phyloP scores from a whole-genome alignment of 2,113 vertebrate species.

The Proterorhinus semilunaris region DNA sequence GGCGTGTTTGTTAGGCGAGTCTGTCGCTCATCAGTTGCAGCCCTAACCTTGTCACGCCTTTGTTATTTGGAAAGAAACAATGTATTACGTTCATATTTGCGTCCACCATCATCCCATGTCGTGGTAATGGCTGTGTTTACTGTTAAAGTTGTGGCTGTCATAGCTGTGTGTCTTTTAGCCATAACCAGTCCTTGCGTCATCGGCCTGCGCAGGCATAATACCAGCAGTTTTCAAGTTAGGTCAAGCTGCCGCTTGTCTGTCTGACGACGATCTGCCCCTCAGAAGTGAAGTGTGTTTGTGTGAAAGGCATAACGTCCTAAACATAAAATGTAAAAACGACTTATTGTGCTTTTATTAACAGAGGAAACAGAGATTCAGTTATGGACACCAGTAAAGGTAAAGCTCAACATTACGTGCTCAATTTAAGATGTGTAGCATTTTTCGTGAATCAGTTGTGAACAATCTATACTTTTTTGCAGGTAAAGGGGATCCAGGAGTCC shows the following conservation, averaged over 20 bases:
- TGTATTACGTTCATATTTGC: conserved; percentile 16
- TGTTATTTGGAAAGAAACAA: too few species aligned
- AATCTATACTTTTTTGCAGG: conserved; percentile 24
- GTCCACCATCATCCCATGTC: conserved; percentile 39
- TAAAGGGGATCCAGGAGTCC: conserved; percentile 61
- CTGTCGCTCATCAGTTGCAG: conserved; percentile 27
- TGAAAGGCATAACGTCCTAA: too few species aligned
- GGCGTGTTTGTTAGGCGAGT: conserved; percentile 39
- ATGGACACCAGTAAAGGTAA: conserved; percentile 70
- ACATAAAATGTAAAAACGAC: too few species aligned
- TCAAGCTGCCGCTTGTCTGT: conserved; percentile 1
- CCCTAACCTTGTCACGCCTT: too few species aligned
- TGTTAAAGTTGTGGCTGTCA: conserved; percentile 11
- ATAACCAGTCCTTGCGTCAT: conserved; percentile 57
- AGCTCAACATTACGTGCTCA: not conserved
- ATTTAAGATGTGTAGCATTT: fast-evolving
- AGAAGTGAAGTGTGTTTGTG: too few species aligned
- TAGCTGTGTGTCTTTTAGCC: conserved; percentile 19
- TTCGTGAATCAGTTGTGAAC: not conserved
- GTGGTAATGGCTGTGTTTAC: not conserved
- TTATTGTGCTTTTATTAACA: conserved; percentile 6
- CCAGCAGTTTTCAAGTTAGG: conserved; percentile 17
- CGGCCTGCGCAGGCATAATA: conserved; percentile 53
- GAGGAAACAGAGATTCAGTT: conserved; percentile 50
- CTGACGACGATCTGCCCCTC: not conserved